Evolutionary conservation across 2,113 vertebrate species (phyloP).

Genomic region (sheep (Ovis aries)): ARS-UI_Ramb_v3.0 NC_056074.1:38105501-38106000

Average conservation of each 20-base stretch:
- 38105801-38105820: neutral
- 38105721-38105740: neutral
- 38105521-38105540: neutral
- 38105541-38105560: neutral
- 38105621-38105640: neutral
- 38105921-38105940: neutral
- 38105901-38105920: neutral
- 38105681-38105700: neutral
- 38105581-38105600: neutral
- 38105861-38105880: neutral
- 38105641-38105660: neutral
- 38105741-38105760: neutral
- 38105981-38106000: neutral
- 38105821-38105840: neutral
- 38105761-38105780: neutral
- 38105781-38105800: neutral
- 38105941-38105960: rapidly evolving
- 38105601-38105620: neutral
- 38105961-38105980: neutral
- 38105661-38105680: neutral
- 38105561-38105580: neutral
- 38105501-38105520: neutral
- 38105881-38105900: neutral
- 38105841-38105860: neutral
- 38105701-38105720: neutral